Conservation (phyloP, 1,140 invertebrate genomes). For the Plodia interpunctella region DNA sequence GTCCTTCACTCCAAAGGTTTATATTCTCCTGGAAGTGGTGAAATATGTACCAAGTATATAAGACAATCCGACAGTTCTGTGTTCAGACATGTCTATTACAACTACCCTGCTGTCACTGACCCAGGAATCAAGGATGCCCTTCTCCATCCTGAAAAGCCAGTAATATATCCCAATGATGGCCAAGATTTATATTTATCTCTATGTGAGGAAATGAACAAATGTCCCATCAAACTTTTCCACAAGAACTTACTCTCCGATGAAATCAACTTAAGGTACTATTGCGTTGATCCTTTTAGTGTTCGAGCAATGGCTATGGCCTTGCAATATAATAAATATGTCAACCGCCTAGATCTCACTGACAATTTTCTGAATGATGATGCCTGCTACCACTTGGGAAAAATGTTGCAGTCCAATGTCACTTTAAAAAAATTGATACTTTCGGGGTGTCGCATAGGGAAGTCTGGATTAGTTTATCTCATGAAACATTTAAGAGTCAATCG, state of each 20-base stretch:
- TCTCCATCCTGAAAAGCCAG: slow-evolving; percentile 31
- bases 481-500: slow-evolving; percentile 26
- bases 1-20: slow-evolving; percentile 15
- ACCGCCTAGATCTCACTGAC: slow-evolving; percentile 42
- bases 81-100: slow-evolving; percentile 45
- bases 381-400: slow-evolving; percentile 39
- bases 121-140: slow-evolving; percentile 54
- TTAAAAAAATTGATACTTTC: slow-evolving; percentile 41
- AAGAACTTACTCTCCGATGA: slow-evolving; percentile 31
- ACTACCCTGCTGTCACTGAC: slow-evolving; percentile 53
- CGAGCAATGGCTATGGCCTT: slow-evolving; percentile 42
- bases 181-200: slow-evolving; percentile 43
- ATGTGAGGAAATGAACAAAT: slow-evolving; percentile 46
- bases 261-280: slow-evolving; percentile 56
- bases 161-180: slow-evolving; percentile 44
- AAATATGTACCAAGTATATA: slow-evolving; percentile 30
- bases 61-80: slow-evolving; percentile 56
- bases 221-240: slow-evolving; percentile 43
- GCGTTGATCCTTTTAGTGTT: slow-evolving; percentile 42
- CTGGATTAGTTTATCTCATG: slow-evolving; percentile 36
- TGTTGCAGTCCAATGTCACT: slow-evolving; percentile 42
- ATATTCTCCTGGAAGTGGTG: slow-evolving; percentile 26
- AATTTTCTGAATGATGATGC: slow-evolving; percentile 48
- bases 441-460: slow-evolving; percentile 51
- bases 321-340: slow-evolving; percentile 42